phyloP scores from a whole-genome alignment of 2,113 vertebrate genomes.

The Microcebus murinus region DNA sequence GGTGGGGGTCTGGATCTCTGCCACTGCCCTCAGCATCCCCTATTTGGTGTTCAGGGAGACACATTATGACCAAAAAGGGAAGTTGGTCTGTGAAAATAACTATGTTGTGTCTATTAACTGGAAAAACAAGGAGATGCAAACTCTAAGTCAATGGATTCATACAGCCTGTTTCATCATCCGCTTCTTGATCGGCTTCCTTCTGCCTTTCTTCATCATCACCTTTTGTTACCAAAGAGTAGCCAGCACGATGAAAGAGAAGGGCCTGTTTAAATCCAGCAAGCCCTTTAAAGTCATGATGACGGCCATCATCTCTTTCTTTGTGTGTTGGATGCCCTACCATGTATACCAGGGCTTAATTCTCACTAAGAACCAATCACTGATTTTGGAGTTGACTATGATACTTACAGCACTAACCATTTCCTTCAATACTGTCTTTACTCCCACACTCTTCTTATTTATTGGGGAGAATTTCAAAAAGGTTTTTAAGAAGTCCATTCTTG shows the following conservation, averaged over 20 bases:
- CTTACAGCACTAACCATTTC: slow-evolving; percentile 27
- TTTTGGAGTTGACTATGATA: background rate
- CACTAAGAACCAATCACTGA: background rate
- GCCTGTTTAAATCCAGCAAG: slow-evolving; percentile 86
- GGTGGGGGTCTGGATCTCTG: slow-evolving; percentile 70
- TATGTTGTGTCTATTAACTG: slow-evolving; percentile 52
- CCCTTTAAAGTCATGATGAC: slow-evolving; percentile 89
- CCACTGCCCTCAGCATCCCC: slow-evolving; percentile 55
- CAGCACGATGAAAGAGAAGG: slow-evolving; percentile 83
- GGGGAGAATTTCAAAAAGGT: slow-evolving; percentile 76
- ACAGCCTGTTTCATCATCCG: slow-evolving; percentile 45
- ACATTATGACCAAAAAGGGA: background rate
- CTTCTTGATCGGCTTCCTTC: slow-evolving; percentile 84
- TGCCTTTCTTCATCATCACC: slow-evolving; percentile 87
- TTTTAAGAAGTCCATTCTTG: slow-evolving; percentile 75
- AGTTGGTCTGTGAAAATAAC: slow-evolving; percentile 62
- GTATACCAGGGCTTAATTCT: slow-evolving; percentile 74
- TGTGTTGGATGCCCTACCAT: slow-evolving; percentile 91
- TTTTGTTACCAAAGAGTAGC: slow-evolving; percentile 87
- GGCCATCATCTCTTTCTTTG: slow-evolving; percentile 87
- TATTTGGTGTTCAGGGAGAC: slow-evolving; percentile 72
- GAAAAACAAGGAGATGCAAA: background rate
- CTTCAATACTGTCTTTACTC: slow-evolving; percentile 78
- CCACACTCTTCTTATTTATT: slow-evolving; percentile 74
- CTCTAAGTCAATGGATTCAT: background rate